phyloP scores from a whole-genome alignment of 2,888 invertebrate genomes.

The Cephus pulcher region DNA sequence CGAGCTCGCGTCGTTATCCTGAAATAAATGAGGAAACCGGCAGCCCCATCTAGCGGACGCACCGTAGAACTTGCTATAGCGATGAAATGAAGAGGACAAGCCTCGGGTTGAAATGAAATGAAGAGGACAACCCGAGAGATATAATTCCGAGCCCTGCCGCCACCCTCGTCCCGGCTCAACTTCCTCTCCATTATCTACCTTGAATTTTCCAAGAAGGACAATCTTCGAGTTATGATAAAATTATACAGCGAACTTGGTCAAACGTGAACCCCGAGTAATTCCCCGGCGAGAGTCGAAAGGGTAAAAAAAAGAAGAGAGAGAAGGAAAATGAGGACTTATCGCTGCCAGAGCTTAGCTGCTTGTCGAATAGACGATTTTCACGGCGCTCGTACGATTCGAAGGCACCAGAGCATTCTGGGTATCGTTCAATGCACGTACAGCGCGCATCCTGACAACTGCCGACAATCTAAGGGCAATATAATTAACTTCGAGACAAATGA shows the following conservation, averaged over 20 bases:
- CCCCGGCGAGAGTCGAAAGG: not conserved
- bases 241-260: not conserved
- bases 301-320: not conserved
- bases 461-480: not conserved
- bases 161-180: not conserved
- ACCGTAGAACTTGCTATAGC: not conserved
- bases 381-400: not conserved
- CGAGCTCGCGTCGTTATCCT: not conserved
- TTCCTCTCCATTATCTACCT: not conserved
- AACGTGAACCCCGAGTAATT: not conserved
- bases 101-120: too few species aligned
- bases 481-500: not conserved
- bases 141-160: not conserved
- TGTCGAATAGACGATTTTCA: not conserved
- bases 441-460: too few species aligned
- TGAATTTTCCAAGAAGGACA: not conserved
- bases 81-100: not conserved
- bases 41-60: not conserved
- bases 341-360: not conserved
- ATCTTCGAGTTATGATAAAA: not conserved
- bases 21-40: not conserved
- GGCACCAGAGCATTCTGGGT: not conserved
- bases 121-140: not conserved
- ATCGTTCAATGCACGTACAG: not conserved
- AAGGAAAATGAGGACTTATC: not conserved